Evolutionary conservation across 1,140 invertebrate genomes (phyloP).

Genomic region (Glossosoma conforme): DNA sequence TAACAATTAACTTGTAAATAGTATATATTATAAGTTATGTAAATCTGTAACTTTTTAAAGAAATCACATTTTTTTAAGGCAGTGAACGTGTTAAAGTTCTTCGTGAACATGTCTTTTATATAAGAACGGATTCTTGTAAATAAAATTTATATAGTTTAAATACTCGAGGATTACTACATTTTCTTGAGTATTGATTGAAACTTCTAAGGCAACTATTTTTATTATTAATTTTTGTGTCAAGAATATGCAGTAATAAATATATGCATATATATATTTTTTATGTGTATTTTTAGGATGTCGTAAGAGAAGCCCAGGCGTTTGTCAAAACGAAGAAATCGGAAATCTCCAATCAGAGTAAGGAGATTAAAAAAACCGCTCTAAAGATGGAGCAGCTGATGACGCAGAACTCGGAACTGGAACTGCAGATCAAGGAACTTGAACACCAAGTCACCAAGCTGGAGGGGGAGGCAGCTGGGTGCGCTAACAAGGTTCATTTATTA

Average conservation of each 20-base stretch:
- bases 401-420: constrained; percentile 58
- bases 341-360: constrained; percentile 70
- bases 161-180: no score
- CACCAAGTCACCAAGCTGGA: constrained; percentile 62
- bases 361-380: constrained; percentile 59
- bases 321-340: constrained; percentile 72
- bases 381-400: constrained; percentile 68
- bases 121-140: no score
- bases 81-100: no score
- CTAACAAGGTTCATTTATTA: constrained; percentile 42
- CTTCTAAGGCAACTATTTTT: neutral
- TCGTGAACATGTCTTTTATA: no score
- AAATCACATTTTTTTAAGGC: no score
- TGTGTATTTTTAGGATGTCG: constrained; percentile 39
- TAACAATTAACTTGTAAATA: no score
- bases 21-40: no score
- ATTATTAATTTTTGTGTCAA: neutral
- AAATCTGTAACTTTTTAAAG: no score
- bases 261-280: neutral
- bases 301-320: constrained; percentile 53
- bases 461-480: constrained; percentile 42
- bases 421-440: constrained; percentile 75
- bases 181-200: no score
- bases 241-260: neutral
- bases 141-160: no score